Percentiles rank a stretch among this genome's conserved stretches.
Evolutionary conservation across 2,888 invertebrate species (phyloP).

Genomic region (Xylophagus ater): DNA sequence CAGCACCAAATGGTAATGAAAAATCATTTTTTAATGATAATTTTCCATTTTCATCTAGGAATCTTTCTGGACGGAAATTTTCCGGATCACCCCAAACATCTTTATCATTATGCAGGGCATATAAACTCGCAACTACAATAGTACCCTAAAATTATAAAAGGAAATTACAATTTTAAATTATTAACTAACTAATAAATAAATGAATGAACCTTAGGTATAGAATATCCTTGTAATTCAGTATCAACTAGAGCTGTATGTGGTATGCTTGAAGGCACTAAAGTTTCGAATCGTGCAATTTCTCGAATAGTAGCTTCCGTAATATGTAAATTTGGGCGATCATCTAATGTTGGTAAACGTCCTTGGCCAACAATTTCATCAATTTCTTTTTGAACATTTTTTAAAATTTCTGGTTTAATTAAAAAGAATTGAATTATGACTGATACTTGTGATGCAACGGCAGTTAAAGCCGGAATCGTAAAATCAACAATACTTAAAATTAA

Average conservation of each 20-base stretch:
- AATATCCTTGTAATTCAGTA: constrained; percentile 46
- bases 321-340: constrained; percentile 48
- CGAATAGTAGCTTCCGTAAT: constrained; percentile 52
- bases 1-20: constrained; percentile 54
- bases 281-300: constrained; percentile 48
- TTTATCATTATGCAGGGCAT: constrained; percentile 45
- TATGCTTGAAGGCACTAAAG: constrained; percentile 49
- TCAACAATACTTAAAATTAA: constrained; percentile 48
- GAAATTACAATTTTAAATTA: background rate
- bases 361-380: constrained; percentile 51
- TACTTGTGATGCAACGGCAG: constrained; percentile 42
- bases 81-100: constrained; percentile 54
- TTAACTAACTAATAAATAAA: background rate
- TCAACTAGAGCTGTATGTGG: constrained; percentile 44
- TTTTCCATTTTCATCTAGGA: constrained; percentile 45
- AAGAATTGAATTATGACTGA: constrained; percentile 45
- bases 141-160: constrained; percentile 38
- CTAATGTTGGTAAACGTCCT: constrained; percentile 46
- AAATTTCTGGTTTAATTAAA: constrained; percentile 45
- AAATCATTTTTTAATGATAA: constrained; percentile 46
- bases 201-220: constrained; percentile 43
- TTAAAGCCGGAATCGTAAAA: constrained; percentile 49
- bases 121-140: constrained; percentile 44
- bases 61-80: constrained; percentile 54
- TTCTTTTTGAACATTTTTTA: constrained; percentile 49